Conservation (phyloP, 2,113 vertebrate genomes). For the Maccullochella peelii region DNA sequence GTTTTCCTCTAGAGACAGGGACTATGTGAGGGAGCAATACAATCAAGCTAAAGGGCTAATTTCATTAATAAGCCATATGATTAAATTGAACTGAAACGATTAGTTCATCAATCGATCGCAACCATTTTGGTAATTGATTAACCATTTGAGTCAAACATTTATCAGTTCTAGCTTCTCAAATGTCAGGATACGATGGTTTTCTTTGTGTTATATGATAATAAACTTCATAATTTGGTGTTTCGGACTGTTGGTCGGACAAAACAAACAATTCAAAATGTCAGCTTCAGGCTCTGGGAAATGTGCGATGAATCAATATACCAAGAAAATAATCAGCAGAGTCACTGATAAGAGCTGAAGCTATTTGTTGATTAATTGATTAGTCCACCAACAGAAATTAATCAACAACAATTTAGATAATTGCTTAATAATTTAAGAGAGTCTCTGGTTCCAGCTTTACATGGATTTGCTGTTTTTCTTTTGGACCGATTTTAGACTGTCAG, state of each 20-base stretch:
- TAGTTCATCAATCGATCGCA: neutral
- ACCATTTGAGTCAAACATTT: neutral
- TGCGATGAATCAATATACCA: no score
- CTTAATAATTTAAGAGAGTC: neutral
- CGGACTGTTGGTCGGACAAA: neutral
- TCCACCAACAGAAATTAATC: neutral
- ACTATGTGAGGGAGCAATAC: neutral
- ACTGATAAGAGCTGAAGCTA: neutral
- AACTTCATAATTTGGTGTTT: neutral
- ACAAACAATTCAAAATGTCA: neutral
- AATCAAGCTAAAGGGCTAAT: neutral
- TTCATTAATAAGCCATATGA: conserved; percentile 29
- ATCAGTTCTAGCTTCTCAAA: no score
- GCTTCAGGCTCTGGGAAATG: neutral
- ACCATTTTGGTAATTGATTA: neutral
- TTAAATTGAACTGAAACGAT: neutral
- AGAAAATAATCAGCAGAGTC: no score
- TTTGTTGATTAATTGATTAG: conserved; percentile 1
- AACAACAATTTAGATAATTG: neutral
- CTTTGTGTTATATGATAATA: neutral
- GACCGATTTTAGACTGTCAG: neutral
- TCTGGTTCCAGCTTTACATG: neutral
- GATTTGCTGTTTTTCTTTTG: neutral
- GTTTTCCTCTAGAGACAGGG: neutral
- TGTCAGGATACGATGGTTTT: neutral